Conservation (phyloP, 37 sponge, comb jelly and placozoan species). For the Tethya wilhelma region DNA sequence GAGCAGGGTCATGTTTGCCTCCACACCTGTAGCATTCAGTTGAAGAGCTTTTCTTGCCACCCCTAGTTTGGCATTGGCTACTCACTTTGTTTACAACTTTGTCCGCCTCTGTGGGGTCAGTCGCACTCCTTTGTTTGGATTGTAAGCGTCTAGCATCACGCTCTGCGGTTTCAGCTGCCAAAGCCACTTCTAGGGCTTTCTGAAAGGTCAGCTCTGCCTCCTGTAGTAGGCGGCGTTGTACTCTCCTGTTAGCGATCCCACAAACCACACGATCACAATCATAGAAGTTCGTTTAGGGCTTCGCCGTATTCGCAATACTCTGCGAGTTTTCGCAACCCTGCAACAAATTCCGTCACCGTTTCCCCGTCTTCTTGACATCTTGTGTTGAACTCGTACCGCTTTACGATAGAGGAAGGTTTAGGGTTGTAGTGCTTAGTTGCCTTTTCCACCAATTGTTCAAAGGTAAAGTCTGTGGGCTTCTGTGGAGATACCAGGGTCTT, state of each 20-base stretch:
- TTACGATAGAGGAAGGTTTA: constrained; percentile 12
- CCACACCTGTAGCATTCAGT: constrained; percentile 3
- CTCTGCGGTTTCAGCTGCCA: constrained; percentile 10
- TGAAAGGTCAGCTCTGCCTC: neutral
- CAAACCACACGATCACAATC: neutral
- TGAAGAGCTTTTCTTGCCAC: neutral
- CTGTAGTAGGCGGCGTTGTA: neutral
- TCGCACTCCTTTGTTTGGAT: neutral
- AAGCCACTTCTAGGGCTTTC: neutral
- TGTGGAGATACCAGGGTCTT: neutral
- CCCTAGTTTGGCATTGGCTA: neutral
- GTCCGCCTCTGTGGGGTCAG: neutral
- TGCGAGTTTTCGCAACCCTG: constrained; percentile 5
- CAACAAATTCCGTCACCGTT: neutral
- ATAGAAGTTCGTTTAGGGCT: neutral
- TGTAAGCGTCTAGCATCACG: neutral
- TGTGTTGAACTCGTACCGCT: constrained; percentile 22
- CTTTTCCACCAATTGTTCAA: neutral
- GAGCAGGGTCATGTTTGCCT: neutral
- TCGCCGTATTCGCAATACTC: neutral
- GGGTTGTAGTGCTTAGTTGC: neutral
- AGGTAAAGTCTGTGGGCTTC: neutral
- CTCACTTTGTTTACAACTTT: neutral
- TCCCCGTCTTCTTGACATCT: constrained; percentile 7
- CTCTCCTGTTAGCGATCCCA: neutral